Percentiles rank a stretch among this genome's conserved stretches.
Evolutionary conservation across 2,797 vertebrate genomes (phyloP).

Genomic region (Yasuhikotakia modesta): DNA sequence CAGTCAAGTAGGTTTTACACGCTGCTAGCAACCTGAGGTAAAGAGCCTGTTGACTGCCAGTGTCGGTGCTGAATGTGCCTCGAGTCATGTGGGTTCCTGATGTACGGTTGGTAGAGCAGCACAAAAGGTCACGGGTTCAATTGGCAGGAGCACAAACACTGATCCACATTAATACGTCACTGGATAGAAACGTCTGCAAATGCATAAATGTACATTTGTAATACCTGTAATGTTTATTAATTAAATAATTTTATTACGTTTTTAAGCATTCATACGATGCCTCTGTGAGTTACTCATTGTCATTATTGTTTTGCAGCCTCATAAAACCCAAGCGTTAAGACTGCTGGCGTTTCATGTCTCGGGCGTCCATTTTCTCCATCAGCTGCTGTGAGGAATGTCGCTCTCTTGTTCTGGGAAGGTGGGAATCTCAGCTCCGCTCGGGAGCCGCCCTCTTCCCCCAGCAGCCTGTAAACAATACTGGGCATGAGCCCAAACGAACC

Average conservation of each 20-base stretch:
- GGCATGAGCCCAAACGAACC: conserved; percentile 54
- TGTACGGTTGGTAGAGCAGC: too few relatives aligned
- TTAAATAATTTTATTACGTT: background rate
- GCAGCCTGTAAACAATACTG: conserved; percentile 58
- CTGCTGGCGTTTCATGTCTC: background rate
- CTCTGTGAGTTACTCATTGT: background rate
- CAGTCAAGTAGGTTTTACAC: too few relatives aligned
- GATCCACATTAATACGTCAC: too few relatives aligned
- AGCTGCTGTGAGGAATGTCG: conserved; percentile 59
- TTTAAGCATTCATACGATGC: background rate
- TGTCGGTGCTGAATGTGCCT: too few relatives aligned
- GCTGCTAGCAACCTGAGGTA: too few relatives aligned
- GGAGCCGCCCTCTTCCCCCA: conserved; percentile 47
- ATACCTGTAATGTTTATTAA: too few relatives aligned
- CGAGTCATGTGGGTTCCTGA: too few relatives aligned
- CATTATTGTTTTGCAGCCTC: background rate
- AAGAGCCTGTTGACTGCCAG: too few relatives aligned
- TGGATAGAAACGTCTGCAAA: too few relatives aligned
- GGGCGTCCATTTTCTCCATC: conserved; percentile 54
- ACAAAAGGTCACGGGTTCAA: too few relatives aligned
- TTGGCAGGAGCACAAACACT: too few relatives aligned
- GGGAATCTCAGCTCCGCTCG: conserved; percentile 30
- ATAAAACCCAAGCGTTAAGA: background rate
- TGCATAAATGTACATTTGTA: too few relatives aligned
- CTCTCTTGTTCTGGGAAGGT: conserved; percentile 50